phyloP scores from a whole-genome alignment of 2,888 invertebrate genomes.

The Protodeltote pygarga region DNA sequence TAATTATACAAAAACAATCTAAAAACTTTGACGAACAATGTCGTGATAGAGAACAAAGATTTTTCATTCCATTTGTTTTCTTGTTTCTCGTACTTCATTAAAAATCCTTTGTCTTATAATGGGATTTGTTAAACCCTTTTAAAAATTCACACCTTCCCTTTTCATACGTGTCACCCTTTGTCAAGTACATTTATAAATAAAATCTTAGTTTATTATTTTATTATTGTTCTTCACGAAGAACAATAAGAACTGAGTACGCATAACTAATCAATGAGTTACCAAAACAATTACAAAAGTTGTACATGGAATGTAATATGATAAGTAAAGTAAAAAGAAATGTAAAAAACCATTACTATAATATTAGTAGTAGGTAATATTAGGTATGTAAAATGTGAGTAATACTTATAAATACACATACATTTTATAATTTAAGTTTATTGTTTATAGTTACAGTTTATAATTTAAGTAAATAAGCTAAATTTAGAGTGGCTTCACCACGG shows the following conservation, averaged over 20 bases:
- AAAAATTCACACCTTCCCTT: conserved; percentile 50
- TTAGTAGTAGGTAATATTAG: too few species aligned
- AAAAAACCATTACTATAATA: too few species aligned
- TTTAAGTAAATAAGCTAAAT: too few species aligned
- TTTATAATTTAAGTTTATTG: too few species aligned
- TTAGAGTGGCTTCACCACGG: too few species aligned
- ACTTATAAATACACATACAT: too few species aligned
- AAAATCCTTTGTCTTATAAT: conserved; percentile 49
- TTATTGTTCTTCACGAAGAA: conserved; percentile 22
- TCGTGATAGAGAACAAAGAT: conserved; percentile 38
- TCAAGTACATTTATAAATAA: conserved; percentile 41
- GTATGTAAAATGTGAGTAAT: too few species aligned
- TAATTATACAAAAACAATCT: conserved; percentile 38
- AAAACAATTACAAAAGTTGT: conserved; percentile 28
- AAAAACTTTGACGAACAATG: conserved; percentile 29
- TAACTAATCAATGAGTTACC: conserved; percentile 1
- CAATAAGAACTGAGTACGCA: conserved; percentile 13
- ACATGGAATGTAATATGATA: background rate
- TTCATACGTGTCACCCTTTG: conserved; percentile 48
- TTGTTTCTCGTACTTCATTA: conserved; percentile 42
- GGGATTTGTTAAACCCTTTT: conserved; percentile 47
- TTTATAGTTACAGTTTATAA: too few species aligned
- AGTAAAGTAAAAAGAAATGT: background rate
- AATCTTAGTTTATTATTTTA: conserved; percentile 45
- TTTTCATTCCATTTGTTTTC: conserved; percentile 40